phyloP scores from a whole-genome alignment of 1,140 invertebrate species.

The Lepidurus arcticus region DNA sequence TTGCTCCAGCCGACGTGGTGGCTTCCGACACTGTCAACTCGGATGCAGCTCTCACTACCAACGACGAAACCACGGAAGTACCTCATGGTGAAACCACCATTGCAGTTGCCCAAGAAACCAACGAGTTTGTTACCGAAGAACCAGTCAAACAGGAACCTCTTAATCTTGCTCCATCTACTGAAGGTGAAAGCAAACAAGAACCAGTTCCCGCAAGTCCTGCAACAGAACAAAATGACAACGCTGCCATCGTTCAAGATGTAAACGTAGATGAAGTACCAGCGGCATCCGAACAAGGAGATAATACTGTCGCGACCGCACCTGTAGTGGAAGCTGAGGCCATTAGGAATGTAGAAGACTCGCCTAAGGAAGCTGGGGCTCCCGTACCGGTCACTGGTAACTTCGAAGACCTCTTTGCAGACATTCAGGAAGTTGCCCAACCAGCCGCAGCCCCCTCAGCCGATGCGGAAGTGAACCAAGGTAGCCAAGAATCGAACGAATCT shows the following conservation, averaged over 20 bases:
- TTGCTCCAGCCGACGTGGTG: too few relatives aligned
- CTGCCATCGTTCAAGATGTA: neutral
- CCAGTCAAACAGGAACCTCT: too few relatives aligned
- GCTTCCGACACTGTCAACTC: too few relatives aligned
- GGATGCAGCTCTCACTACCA: too few relatives aligned
- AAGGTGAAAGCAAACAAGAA: too few relatives aligned
- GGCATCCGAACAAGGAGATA: neutral
- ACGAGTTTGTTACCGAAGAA: too few relatives aligned
- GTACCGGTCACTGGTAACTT: neutral
- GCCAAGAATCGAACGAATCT: neutral
- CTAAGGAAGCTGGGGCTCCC: neutral
- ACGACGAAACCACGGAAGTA: too few relatives aligned
- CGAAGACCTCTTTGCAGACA: neutral
- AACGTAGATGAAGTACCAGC: neutral
- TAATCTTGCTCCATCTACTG: too few relatives aligned
- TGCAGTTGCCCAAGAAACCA: too few relatives aligned
- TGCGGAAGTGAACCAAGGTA: neutral
- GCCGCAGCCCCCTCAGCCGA: neutral
- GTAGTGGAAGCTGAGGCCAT: neutral
- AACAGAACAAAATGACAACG: too few relatives aligned
- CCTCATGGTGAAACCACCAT: too few relatives aligned
- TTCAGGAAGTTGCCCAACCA: neutral
- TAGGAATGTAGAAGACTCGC: neutral
- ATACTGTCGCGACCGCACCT: neutral
- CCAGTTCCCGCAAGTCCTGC: too few relatives aligned